Evolutionary conservation across 2,888 invertebrate genomes (phyloP), one percentile per base, ranked within the genome.

Genomic region (Thymelicus acteon): DNA sequence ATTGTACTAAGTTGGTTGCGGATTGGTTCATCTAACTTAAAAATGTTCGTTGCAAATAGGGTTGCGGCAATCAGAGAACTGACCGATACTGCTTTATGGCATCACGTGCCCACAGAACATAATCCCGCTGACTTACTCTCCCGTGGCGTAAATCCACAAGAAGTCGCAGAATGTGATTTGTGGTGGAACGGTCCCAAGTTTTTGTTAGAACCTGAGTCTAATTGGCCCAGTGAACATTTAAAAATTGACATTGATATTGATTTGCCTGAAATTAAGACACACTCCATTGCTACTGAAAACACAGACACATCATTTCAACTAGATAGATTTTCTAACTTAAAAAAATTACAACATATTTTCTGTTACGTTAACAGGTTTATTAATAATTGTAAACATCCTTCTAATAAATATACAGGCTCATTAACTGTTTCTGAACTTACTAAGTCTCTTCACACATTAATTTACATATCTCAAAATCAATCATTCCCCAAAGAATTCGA

Each of bases 401-500:
- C 12, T 47, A 47, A 47, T 12, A 47, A 47, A 47, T 12, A 47
- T 13, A 47, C 47, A 13, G 13, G 47, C 40, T 44, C 40, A 44
- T 6, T 44, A 6, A 44, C 40, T 44, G 40, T 44, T 44, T 44
- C 40, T 7, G 47, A 47, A 47, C 47, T 47, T 47, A 12, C 10
- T 12, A 47, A 47, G 3, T 47, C 47, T 47, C 47, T 47, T 12
- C 1, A 47, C 47, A 47, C 47, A 12, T 47, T 47, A 13, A 12
- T 13, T 47, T 47, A 54, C 15, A 54, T 54, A 54, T 54, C 54
- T 15, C 54, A 54, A 6, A 1, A 1, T 7, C 8, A 54, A 54
- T 54, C 54, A 54, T 54, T 54, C 24, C 54, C 15, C 54, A 72
- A 67, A 58, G 57, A 67, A 72, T 67, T 67, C 57, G 15, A 57